Evolutionary conservation across 2,797 vertebrate genomes (phyloP).

Genomic region (Dicrostonyx torquatus): DNA sequence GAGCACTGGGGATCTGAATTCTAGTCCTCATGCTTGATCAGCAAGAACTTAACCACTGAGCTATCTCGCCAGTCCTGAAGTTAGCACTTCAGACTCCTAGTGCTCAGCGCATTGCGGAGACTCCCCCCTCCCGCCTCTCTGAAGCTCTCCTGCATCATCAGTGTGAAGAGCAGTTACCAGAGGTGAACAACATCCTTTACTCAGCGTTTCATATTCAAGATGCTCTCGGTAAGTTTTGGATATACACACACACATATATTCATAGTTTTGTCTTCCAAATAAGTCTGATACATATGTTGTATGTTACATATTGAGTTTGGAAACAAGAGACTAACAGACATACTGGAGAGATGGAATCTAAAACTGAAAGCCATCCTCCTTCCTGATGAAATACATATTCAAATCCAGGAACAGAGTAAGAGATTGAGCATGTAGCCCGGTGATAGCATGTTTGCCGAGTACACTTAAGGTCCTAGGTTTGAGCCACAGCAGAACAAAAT

Average conservation of each 20-base stretch:
- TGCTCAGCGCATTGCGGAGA: not conserved
- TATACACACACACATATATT: not conserved
- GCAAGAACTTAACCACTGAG: not conserved
- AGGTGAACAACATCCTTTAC: not conserved
- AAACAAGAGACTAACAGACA: not conserved
- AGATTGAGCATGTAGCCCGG: not conserved
- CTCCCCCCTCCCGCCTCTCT: accelerated
- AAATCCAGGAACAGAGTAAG: not conserved
- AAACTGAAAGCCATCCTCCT: conserved; percentile 13
- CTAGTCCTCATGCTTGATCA: not conserved
- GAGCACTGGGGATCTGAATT: not conserved
- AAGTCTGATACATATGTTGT: not conserved
- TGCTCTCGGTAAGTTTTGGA: not conserved
- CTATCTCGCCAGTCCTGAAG: not conserved
- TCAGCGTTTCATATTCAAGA: not conserved
- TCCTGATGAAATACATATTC: not conserved
- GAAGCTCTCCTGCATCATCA: not conserved
- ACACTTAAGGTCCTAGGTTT: not conserved
- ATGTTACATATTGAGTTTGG: not conserved
- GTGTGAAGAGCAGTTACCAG: not conserved
- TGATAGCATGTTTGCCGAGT: not conserved
- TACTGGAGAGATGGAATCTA: not conserved
- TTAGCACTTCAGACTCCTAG: not conserved
- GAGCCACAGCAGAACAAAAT: not conserved
- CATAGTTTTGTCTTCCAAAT: not conserved